Percentiles rank a stretch among this genome's conserved stretches.
phyloP scores from a whole-genome alignment of 2,888 invertebrate genomes.

The Scrobipalpa atriplicella region DNA sequence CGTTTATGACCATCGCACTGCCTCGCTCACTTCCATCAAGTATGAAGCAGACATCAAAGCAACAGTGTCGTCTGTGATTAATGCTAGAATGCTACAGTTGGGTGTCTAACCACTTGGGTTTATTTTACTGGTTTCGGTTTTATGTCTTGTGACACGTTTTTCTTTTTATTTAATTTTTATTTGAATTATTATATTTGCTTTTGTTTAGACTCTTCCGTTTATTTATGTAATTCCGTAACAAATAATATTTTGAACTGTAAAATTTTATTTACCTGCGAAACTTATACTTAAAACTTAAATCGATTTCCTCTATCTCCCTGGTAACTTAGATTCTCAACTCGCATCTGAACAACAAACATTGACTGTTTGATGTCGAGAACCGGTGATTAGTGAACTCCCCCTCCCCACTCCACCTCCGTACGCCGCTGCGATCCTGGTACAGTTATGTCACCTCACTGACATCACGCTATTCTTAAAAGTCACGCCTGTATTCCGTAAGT shows the following conservation, averaged over 20 bases:
- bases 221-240: too few relatives aligned
- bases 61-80: constrained; percentile 10
- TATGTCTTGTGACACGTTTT: neutral
- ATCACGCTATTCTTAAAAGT: neutral
- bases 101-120: neutral
- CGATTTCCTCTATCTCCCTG: neutral
- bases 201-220: too few relatives aligned
- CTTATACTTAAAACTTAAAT: neutral
- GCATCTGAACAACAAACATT: constrained; percentile 14
- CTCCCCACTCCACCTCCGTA: neutral
- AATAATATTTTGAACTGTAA: too few relatives aligned
- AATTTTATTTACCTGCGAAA: too few relatives aligned
- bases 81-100: neutral
- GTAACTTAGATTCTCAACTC: neutral
- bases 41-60: neutral
- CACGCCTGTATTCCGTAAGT: too few relatives aligned
- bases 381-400: constrained; percentile 16
- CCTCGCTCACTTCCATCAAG: neutral
- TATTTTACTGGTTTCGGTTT: neutral
- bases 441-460: neutral
- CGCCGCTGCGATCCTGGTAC: constrained; percentile 9
- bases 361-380: constrained; percentile 16
- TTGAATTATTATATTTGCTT: too few relatives aligned
- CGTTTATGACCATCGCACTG: neutral
- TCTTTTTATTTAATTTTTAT: neutral